Evolutionary conservation across 2,888 invertebrate species (phyloP).

Genomic region (Orchestes rusci): DNA sequence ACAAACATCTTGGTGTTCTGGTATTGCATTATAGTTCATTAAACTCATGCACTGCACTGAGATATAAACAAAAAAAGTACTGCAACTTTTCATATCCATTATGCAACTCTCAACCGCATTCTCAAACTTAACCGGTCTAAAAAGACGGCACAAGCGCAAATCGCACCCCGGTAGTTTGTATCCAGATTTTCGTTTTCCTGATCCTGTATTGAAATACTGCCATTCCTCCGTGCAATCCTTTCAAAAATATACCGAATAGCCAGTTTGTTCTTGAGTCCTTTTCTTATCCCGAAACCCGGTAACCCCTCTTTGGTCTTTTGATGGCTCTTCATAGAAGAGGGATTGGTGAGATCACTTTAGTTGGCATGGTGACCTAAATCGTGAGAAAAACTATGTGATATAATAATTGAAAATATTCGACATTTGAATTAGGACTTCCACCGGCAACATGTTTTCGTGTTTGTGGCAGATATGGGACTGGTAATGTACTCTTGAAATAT

Average conservation of each 20-base stretch:
- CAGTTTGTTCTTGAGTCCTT: background rate
- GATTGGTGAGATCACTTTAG: background rate
- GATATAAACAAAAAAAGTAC: no score
- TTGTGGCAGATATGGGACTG: constrained; percentile 57
- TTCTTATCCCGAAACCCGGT: constrained; percentile 2
- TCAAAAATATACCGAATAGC: constrained; percentile 13
- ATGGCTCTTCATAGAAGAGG: background rate
- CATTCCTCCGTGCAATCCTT: constrained; percentile 15
- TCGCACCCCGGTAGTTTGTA: constrained; percentile 13
- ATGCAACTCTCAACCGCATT: no score
- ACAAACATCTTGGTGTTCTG: no score
- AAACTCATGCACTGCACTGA: no score
- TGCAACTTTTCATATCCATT: no score
- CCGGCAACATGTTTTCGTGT: constrained; percentile 52
- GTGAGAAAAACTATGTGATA: constrained; percentile 3
- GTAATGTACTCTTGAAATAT: constrained; percentile 22
- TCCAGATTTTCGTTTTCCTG: constrained; percentile 19
- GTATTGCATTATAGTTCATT: no score
- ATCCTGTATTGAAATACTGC: constrained; percentile 16
- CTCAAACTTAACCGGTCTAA: constrained; percentile 12
- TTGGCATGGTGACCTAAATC: constrained; percentile 17
- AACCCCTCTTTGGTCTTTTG: constrained; percentile 2
- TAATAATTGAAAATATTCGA: background rate
- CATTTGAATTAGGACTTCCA: background rate
- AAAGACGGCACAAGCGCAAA: constrained; percentile 12